Percentiles rank a stretch among this genome's conserved stretches.
Conservation (phyloP, 2,113 vertebrate genomes). For the Pseudonaja textilis region DNA sequence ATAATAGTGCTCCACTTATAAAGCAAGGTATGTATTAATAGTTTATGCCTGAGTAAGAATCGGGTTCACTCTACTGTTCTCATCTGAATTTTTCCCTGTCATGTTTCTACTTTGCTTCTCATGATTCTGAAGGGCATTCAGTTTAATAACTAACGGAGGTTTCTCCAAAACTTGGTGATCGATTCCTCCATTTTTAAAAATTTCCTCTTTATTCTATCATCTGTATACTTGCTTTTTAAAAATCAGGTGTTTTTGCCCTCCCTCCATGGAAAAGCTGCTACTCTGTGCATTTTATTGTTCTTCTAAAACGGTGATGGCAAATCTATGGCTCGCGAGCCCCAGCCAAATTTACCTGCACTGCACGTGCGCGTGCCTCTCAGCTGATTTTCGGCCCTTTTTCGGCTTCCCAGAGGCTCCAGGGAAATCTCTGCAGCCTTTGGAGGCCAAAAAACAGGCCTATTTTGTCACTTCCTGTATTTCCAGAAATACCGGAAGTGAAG, state of each 20-base stretch:
- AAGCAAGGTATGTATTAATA: constrained; percentile 24
- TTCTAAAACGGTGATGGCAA: neutral
- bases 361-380: no score
- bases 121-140: neutral
- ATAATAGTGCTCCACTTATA: constrained; percentile 20
- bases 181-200: neutral
- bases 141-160: neutral
- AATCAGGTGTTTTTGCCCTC: neutral
- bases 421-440: no score
- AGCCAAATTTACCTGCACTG: no score
- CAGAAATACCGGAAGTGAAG: no score
- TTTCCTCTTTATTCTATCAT: neutral
- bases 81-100: neutral
- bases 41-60: constrained; percentile 52
- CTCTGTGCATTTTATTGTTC: neutral
- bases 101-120: neutral
- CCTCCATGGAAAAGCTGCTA: no score
- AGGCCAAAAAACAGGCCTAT: no score
- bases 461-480: no score
- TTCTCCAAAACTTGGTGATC: neutral
- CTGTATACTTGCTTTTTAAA: neutral
- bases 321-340: no score
- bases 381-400: no score
- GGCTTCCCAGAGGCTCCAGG: no score
- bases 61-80: neutral